Evolutionary conservation across 2,888 invertebrate species (phyloP).

Genomic region (Notocelia uddmanniana): DNA sequence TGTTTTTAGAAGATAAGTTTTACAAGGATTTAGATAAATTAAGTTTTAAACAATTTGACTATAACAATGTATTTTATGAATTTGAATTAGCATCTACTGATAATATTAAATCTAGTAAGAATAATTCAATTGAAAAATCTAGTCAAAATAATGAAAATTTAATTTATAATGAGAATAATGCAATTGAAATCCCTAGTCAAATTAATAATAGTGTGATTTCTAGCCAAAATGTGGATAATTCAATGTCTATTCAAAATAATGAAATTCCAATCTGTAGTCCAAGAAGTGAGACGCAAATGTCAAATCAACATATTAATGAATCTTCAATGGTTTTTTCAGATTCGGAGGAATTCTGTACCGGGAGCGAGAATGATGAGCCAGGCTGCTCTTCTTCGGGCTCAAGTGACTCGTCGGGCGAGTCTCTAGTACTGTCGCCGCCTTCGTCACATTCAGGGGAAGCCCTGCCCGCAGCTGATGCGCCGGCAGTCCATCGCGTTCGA

Average conservation of each 20-base stretch:
- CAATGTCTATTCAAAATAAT: not conserved
- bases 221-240: too few species aligned
- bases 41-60: not conserved
- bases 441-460: not conserved
- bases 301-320: too few species aligned
- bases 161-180: not conserved
- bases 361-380: not conserved
- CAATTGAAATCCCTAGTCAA: not conserved
- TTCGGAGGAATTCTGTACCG: not conserved
- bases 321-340: not conserved
- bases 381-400: not conserved
- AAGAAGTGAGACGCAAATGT: not conserved
- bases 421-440: not conserved
- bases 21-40: not conserved
- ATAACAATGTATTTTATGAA: not conserved
- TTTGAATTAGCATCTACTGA: not conserved
- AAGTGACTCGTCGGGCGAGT: not conserved
- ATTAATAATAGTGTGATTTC: not conserved
- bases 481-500: not conserved
- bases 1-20: conserved; percentile 4
- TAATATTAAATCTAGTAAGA: not conserved
- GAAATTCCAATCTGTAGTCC: not conserved
- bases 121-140: not conserved
- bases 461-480: not conserved
- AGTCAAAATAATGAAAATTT: not conserved